Conservation (phyloP, 2,113 vertebrate genomes). For the Bubalus kerabau region DNA sequence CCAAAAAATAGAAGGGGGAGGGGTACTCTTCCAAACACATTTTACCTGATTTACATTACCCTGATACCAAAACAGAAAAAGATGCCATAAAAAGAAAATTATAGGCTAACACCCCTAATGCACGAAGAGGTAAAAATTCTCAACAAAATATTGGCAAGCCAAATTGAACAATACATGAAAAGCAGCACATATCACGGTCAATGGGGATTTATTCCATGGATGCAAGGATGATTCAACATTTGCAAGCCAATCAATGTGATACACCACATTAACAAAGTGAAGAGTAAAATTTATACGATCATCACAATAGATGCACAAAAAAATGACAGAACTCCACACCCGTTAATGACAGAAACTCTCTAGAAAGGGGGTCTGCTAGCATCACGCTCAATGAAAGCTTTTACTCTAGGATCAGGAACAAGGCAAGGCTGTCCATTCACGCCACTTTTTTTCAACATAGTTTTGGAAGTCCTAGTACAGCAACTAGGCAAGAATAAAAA, state of each 20-base stretch:
- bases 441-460: neutral
- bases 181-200: neutral
- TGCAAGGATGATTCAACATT: too few species aligned
- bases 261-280: neutral
- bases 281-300: neutral
- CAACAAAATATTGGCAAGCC: neutral
- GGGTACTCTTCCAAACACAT: neutral
- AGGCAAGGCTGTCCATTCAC: neutral
- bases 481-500: neutral
- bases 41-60: neutral
- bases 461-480: neutral
- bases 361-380: neutral
- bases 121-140: neutral
- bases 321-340: neutral
- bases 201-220: neutral
- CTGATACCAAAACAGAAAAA: neutral
- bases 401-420: neutral
- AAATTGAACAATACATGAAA: neutral
- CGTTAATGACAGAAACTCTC: neutral
- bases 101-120: neutral
- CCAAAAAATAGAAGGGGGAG: neutral
- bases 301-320: neutral
- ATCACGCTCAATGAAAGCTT: rapidly evolving
- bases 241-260: neutral
- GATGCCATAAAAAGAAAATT: neutral